phyloP scores from a whole-genome alignment of 2,113 vertebrate species.

The Notiomystis cincta region DNA sequence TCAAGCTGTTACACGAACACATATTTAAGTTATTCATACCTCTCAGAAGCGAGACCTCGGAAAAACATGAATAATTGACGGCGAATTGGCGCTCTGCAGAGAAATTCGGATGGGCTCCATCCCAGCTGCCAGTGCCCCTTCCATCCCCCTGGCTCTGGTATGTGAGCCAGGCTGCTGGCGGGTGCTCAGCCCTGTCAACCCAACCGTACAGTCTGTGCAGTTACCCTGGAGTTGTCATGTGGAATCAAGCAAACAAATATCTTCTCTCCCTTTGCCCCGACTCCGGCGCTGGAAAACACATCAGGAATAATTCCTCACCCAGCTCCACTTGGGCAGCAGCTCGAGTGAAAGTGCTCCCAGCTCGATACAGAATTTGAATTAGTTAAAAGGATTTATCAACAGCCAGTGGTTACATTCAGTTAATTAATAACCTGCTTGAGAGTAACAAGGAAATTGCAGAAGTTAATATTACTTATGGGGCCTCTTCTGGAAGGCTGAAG shows the following conservation, averaged over 20 bases:
- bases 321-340: not conserved
- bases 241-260: constrained; percentile 72
- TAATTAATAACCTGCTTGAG: constrained; percentile 72
- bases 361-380: constrained; percentile 36
- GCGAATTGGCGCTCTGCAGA: constrained; percentile 14
- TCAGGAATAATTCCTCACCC: constrained; percentile 36
- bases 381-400: constrained; percentile 58
- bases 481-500: not conserved
- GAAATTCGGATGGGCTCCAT: constrained; percentile 34
- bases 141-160: constrained; percentile 66
- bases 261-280: constrained; percentile 30
- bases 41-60: constrained; percentile 42
- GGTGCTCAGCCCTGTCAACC: constrained; percentile 57
- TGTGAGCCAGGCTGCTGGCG: constrained; percentile 58
- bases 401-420: constrained; percentile 58
- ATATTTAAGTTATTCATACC: constrained; percentile 55
- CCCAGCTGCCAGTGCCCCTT: constrained; percentile 42
- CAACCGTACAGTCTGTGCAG: constrained; percentile 55
- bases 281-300: not conserved
- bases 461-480: constrained; percentile 54
- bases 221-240: constrained; percentile 73
- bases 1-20: not conserved
- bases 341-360: not conserved
- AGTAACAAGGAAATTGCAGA: constrained; percentile 51
- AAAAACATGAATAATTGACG: constrained; percentile 62